These are phyloP conservation scores for Eptatretus burgeri DNA, from an alignment of 2,113 vertebrate species.

Conservation along the genomic window DNA sequence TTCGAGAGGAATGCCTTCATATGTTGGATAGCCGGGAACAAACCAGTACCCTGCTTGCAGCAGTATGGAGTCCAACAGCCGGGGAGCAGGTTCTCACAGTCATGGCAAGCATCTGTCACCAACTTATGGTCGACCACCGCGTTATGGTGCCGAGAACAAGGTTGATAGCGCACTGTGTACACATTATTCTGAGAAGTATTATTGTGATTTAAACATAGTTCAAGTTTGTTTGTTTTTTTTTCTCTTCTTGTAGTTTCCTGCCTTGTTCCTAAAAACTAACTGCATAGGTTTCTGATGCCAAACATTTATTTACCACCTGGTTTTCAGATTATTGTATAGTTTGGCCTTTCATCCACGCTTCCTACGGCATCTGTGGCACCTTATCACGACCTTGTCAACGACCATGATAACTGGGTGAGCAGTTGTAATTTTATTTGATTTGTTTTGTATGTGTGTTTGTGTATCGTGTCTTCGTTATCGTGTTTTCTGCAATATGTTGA, in stretches of 20 bases:
- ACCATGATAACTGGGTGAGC: conserved; percentile 89
- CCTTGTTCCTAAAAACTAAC: neutral
- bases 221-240: conserved; percentile 10
- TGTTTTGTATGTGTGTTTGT: too few relatives aligned
- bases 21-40: conserved; percentile 81
- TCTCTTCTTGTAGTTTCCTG: rapidly evolving
- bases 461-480: too few relatives aligned
- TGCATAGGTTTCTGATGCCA: neutral
- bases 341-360: conserved; percentile 89
- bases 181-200: neutral
- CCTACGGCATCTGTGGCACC: conserved; percentile 69
- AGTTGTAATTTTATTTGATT: too few relatives aligned
- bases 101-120: conserved; percentile 81
- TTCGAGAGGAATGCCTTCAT: conserved; percentile 65
- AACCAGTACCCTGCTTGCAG: conserved; percentile 51
- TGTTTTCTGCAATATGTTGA: too few relatives aligned
- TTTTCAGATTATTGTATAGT: conserved; percentile 71
- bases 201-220: conserved; percentile 16
- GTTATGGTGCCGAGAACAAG: conserved; percentile 95
- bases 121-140: conserved; percentile 81
- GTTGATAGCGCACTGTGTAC: conserved; percentile 15
- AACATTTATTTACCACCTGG: conserved; percentile 12
- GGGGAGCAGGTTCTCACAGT: conserved; percentile 53
- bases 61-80: conserved; percentile 83
- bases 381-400: conserved; percentile 89